Evolutionary conservation across 1,140 invertebrate species (phyloP), one percentile per base, ranked within the genome.

Genomic region (Drosophila busckii): DNA sequence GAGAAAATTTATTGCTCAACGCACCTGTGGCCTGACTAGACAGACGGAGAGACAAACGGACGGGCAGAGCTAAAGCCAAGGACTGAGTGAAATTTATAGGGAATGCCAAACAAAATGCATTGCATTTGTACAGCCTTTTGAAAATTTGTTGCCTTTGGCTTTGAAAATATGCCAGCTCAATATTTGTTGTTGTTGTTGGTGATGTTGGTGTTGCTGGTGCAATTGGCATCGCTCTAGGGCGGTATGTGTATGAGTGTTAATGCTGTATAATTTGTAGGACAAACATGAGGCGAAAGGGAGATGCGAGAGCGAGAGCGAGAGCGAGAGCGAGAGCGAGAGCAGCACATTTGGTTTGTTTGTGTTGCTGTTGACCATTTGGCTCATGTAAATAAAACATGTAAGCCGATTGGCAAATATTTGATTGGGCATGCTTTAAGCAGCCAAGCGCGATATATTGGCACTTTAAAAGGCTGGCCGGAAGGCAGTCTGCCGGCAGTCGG

Each of bases 321-420:
- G 15, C 8, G 12, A 32, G 20, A 23, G 65, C 5, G 29, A 16
- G 26, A n/a, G 32, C 17, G 45, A 19, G 10, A 25, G 28, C 28
- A 10, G 15, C 34, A 26, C 37, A 45, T 53, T 41, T 38, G 35
- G 48, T 32, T 60, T 55, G 20, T 48, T 46, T 45, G 15, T 25
- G n/a, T 12, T 25, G 19, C 9, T 78, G 75, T 80, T 80, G 73
- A 80, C 73, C 75, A 53, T 80, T 68, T 60, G 56, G 69, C 59
- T 80, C 52, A 58, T 58, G 55, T 41, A 80, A 80, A 82, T 80
- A 80, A 80, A 80, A 68, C 68, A 80, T 82, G 68, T 80, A 80
- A 80, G 54, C 73, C 60, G 42, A 73, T 82, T 40, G 29, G 28
- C 60, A 80, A 80, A 80, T 80, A 80, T 80, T 82, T 80, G 46